Base-by-base conservation (phyloP, 2,113 vertebrate species). In the Amphiprion percula region DNA sequence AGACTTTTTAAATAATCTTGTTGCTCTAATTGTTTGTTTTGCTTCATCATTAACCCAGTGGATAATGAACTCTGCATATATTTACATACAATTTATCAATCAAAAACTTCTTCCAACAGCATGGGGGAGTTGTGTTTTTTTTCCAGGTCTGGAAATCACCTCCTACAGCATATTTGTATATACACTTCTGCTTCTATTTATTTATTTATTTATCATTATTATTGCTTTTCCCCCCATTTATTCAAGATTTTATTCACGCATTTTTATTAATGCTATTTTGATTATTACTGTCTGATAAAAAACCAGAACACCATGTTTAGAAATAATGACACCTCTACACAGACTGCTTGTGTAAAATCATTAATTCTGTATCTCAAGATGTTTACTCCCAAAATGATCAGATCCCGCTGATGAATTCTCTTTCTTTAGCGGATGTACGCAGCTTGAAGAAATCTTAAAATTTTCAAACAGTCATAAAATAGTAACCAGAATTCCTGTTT, bases 1-100 rank as follows among this genome's bases (percentile, higher is more conserved):
- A 24, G 62, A 47, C 23, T 61, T 68, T 49, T 58, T 17, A 53
- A 80, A 55, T 26, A 53, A 62, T 63, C 11, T 1, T 17, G 21
- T 73, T 49, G 33, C 63, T 55, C 15, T 84, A 76, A 83, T 80
- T 81, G 55, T 83, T 80, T 81, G 67, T 79, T 79, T 84, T 80
- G 75, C 74, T 83, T 61, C 64, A 47, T 74, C 55, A 65, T 85
- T 74, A 77, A 83, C 47, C 54, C 19, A 15, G 41, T 66, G 50
- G 72, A 62, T 77, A 69, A 77, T 75, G 52, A 72, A 68, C 47
- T 33, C 33, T 37, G 77, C 69, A 75, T 68, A 60, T 28, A 82
- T 88, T 84, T 68, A 58, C 82, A 82, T 71, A 16, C 11, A 47
- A 70, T 80, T 69, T 74, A 64, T 83, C 55, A 63, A 81, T 88